phyloP scores from a whole-genome alignment of 2,888 invertebrate species.

The Amphipoea lucens region DNA sequence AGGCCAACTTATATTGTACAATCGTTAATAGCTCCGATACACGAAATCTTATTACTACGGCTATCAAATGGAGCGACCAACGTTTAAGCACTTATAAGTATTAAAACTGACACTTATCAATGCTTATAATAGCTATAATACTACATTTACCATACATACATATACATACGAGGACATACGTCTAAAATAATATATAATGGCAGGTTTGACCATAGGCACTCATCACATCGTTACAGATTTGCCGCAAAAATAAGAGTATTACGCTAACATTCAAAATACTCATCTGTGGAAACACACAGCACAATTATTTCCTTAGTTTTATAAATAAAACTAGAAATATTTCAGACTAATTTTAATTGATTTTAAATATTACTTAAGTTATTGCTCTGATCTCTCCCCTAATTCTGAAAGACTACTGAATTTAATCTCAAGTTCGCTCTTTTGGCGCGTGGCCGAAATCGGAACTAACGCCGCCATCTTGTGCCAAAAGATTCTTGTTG shows the following conservation, averaged over 20 bases:
- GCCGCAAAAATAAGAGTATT: slow-evolving; percentile 35
- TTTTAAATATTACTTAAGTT: slow-evolving; percentile 42
- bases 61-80: slow-evolving; percentile 3
- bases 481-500: neutral
- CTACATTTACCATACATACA: slow-evolving; percentile 21
- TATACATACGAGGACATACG: slow-evolving; percentile 14
- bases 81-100: neutral
- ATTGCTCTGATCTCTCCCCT: slow-evolving; percentile 6
- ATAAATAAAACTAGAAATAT: slow-evolving; percentile 41
- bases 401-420: neutral
- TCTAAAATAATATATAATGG: slow-evolving; percentile 46
- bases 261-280: slow-evolving; percentile 26
- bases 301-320: slow-evolving; percentile 18
- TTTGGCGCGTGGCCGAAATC: neutral
- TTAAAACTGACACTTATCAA: slow-evolving; percentile 10
- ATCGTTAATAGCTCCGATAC: neutral
- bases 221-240: slow-evolving; percentile 33
- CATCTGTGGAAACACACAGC: slow-evolving; percentile 20
- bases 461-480: neutral
- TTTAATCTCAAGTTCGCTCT: neutral
- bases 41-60: neutral
- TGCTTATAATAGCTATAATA: slow-evolving; percentile 19
- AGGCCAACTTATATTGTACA: slow-evolving; percentile 2
- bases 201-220: slow-evolving; percentile 42
- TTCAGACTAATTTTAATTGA: slow-evolving; percentile 31